phyloP scores from a whole-genome alignment of 2,113 vertebrate genomes.

The Dicrurus megarhynchus region DNA sequence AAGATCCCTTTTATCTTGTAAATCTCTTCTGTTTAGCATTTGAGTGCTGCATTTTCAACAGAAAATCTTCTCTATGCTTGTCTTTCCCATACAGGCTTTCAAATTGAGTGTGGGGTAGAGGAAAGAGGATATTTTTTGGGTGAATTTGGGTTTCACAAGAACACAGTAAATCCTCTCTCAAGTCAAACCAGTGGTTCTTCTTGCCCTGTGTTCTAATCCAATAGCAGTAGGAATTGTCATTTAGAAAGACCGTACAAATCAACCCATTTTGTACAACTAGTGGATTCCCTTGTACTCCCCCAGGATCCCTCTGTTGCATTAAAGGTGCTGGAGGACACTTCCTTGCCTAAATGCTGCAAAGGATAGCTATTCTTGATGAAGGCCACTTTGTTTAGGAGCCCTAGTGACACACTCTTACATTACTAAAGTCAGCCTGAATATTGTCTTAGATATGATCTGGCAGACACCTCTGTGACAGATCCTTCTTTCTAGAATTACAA shows the following conservation, averaged over 20 bases:
- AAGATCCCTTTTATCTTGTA: neutral
- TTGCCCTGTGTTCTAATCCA: neutral
- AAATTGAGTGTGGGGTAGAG: neutral
- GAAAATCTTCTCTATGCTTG: neutral
- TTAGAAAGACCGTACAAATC: fast-evolving
- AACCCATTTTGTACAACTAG: neutral
- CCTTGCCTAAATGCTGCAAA: neutral
- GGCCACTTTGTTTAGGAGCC: neutral
- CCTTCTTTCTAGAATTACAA: neutral
- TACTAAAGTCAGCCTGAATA: neutral
- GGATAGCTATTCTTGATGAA: neutral
- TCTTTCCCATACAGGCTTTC: neutral
- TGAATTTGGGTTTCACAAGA: neutral
- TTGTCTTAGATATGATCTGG: neutral
- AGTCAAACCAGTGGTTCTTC: neutral
- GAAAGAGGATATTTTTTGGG: neutral
- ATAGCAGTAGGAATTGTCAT: neutral
- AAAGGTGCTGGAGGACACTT: neutral
- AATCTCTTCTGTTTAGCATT: neutral
- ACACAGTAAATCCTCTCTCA: neutral
- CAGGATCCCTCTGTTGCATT: neutral
- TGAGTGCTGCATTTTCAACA: neutral
- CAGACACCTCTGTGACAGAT: neutral
- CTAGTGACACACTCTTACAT: neutral
- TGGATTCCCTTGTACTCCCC: neutral